A percentile compares a stretch with the other conserved stretches of the same genome.
phyloP scores from a whole-genome alignment of 2,113 vertebrate species.

The Megaceryle maxima region DNA sequence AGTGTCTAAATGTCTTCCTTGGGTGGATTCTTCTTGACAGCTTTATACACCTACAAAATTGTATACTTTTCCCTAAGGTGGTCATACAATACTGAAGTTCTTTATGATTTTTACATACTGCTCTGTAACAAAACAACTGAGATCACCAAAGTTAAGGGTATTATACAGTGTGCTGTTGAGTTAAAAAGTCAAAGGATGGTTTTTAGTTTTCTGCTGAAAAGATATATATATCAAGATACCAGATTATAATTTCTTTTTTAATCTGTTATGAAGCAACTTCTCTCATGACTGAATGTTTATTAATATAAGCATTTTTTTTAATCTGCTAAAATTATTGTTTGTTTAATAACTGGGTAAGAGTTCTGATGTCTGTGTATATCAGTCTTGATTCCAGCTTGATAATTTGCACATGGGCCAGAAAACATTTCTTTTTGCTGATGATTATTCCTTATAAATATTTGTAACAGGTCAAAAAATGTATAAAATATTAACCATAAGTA shows the following conservation, averaged over 20 bases:
- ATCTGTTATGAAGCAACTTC: background rate
- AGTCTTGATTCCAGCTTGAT: background rate
- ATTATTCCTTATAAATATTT: background rate
- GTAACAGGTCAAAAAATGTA: background rate
- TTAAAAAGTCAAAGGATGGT: background rate
- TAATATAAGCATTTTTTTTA: too few species aligned
- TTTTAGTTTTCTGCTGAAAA: background rate
- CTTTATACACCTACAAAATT: background rate
- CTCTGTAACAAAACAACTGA: background rate
- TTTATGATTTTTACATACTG: background rate
- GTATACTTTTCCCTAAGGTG: background rate
- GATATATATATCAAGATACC: background rate
- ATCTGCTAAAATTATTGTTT: background rate
- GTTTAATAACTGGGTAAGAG: background rate
- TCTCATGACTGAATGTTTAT: background rate
- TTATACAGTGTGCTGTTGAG: background rate
- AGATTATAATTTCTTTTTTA: background rate
- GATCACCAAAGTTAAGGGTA: background rate
- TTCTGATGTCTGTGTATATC: background rate
- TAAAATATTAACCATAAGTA: background rate
- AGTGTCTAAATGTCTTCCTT: background rate
- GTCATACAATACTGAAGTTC: background rate
- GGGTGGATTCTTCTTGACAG: background rate
- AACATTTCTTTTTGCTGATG: background rate
- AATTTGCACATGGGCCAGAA: background rate